Base-by-base conservation (phyloP, 2,797 vertebrate genomes). In the Rhinella marina region DNA sequence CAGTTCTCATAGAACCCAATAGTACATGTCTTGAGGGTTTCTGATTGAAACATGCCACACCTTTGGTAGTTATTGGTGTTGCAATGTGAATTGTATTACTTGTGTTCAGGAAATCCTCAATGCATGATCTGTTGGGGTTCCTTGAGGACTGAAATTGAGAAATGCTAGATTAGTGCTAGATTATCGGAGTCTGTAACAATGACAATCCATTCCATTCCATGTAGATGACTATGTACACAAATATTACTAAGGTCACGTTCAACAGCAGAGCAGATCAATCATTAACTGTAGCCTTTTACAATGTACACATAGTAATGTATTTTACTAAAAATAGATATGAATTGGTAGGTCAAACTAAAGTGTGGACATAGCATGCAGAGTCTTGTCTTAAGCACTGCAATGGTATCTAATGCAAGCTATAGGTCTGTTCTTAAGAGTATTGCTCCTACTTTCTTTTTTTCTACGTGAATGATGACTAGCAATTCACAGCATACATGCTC, bases 251-350 rank as follows among this genome's bases (percentile, higher is more conserved):
- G 50, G 61, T 82, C 62, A 54, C 41, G 16, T 52, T 61, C 56
- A 48, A 82, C 64, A 54, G 16, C 50, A 32, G 4, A 57, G 13
- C 76, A 57, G n/a, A 79, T 79, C 54, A 79, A 56, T 83, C 48
- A 70, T 83, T 83, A 70, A 19, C 64, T 72, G 25, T 56, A 50
- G 19, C 54, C n/a, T 41, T 64, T 81, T 81, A 62, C 23, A 64
- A 41, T 64, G 19, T 14, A 17, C 80, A 81, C 29, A 50, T 66
- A 64, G 59, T 50, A 62, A 59, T 11, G 57, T 48, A 59, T 59
- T 21, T 48, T 12, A 64, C 59, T 64, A 64, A 48, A 81, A 81
- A 81, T 64, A 81, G 41, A 75, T 75, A 48, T 12, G 10, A 50
- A 64, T 25, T 50, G 27, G 41, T 64, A 50, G 25, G 32, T 50